Evolutionary conservation across 2,888 invertebrate genomes (phyloP), one percentile per base, ranked within the genome.

Genomic region (Melolontha melolontha): DNA sequence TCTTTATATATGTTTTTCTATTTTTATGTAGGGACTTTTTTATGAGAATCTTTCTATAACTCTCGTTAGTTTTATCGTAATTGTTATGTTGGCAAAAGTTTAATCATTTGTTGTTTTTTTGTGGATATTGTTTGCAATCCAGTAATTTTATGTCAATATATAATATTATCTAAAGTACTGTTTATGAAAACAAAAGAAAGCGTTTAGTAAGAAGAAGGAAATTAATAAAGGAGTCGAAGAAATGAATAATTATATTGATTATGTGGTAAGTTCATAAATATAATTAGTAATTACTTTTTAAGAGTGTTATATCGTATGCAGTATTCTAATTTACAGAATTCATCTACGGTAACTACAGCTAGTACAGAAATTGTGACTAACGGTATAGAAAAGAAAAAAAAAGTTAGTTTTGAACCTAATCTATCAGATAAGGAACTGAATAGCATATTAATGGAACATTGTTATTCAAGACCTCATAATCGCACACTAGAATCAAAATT

Each of bases 381-480:
- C 34, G 51, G 39, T n/a, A 50, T 51, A 63, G 67, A 67, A 42
- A 67, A 64, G 62, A 63, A 63, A 47, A 67, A 63, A 34, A 67
- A 64, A 63, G 67, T 67, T 39, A 63, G 54, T 44, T 67, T 67
- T 55, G 67, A 63, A 7, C 51, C 64, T 10, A 68, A 50, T 65
- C 41, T 51, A 27, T 57, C 55, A 14, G 72, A 72, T 40, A 65
- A 69, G 16, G 71, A 72, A 4, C 27, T 70, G n/a, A 73, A 72
- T 51, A 52, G 69, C 51, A 83, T 89, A 44, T 75, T 86, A 69
- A 86, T 90, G 81, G 93, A 93, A 76, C 93, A 93, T 76, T 87
- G 89, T 76, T 93, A 93, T 77, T 87, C 91, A 7, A 87, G 91
- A 73, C 90, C 92, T 57, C 88, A 89, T 85, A 89, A 89, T 77